Evolutionary conservation across 2,888 invertebrate genomes (phyloP).

Genomic region (Himalopsyche japonica): DNA sequence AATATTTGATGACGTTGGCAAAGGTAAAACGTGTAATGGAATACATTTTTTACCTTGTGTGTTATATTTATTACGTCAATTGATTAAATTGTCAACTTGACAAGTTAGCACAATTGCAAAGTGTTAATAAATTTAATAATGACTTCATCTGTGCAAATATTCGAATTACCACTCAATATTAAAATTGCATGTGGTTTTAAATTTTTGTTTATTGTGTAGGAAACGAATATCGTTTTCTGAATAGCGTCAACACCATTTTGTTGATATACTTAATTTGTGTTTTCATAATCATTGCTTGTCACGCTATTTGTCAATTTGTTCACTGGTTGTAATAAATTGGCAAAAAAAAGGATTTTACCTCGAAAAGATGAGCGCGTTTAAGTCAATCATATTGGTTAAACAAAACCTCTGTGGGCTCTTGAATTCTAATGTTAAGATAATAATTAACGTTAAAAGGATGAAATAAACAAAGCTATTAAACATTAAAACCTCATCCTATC

Average conservation of each 20-base stretch:
- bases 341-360: neutral
- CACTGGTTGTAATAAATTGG: neutral
- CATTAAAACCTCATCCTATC: too few relatives aligned
- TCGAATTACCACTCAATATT: neutral
- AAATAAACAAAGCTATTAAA: too few relatives aligned
- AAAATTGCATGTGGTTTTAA: neutral
- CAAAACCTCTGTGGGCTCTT: too few relatives aligned
- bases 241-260: neutral
- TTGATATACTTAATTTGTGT: neutral
- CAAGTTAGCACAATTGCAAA: neutral
- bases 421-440: too few relatives aligned
- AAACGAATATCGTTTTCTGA: neutral
- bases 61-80: too few relatives aligned
- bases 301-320: neutral
- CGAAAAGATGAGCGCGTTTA: neutral
- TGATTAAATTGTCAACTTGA: too few relatives aligned
- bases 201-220: neutral
- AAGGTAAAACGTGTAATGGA: too few relatives aligned
- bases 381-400: too few relatives aligned
- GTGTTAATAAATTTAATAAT: neutral
- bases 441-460: too few relatives aligned
- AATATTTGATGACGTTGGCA: too few relatives aligned
- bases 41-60: too few relatives aligned
- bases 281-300: neutral
- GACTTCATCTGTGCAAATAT: neutral